Conservation (phyloP, 2,113 vertebrate genomes). For the Holacanthus passer region DNA sequence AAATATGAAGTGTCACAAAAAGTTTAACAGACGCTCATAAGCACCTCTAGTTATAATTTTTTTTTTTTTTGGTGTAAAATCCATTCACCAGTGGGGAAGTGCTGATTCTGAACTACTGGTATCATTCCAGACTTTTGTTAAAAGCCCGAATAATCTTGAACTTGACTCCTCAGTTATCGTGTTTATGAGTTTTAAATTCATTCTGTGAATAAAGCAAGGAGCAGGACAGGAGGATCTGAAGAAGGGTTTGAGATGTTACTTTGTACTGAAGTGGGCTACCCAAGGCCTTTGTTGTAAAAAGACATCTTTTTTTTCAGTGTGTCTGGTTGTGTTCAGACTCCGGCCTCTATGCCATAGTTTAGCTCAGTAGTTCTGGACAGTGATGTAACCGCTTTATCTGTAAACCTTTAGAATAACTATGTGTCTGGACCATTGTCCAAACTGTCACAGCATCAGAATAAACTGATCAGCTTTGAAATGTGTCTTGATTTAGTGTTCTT, state of each 20-base stretch:
- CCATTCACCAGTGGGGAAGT: neutral
- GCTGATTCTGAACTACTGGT: constrained; percentile 13
- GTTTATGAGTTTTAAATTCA: constrained; percentile 10
- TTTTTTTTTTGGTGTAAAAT: no score
- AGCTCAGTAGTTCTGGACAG: neutral
- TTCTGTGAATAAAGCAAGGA: neutral
- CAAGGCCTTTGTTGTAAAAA: neutral
- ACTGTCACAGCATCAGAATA: constrained; percentile 49
- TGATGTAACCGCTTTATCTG: constrained; percentile 12
- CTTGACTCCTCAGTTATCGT: neutral
- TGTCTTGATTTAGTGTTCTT: rapidly evolving
- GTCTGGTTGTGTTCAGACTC: neutral
- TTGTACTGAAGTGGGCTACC: neutral
- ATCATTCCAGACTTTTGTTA: constrained; percentile 53
- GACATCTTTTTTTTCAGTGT: neutral
- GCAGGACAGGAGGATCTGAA: neutral
- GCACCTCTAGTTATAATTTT: neutral
- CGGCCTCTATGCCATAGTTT: neutral
- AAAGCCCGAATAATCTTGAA: constrained; percentile 12
- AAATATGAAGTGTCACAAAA: neutral
- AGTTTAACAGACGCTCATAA: neutral
- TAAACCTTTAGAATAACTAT: neutral
- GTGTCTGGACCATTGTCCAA: constrained; percentile 15
- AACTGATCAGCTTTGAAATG: constrained; percentile 25
- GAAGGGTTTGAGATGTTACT: neutral